Evolutionary conservation across 1,140 invertebrate species (phyloP), one percentile per base, ranked within the genome.

Genomic region (Drosophila neocordata): DNA sequence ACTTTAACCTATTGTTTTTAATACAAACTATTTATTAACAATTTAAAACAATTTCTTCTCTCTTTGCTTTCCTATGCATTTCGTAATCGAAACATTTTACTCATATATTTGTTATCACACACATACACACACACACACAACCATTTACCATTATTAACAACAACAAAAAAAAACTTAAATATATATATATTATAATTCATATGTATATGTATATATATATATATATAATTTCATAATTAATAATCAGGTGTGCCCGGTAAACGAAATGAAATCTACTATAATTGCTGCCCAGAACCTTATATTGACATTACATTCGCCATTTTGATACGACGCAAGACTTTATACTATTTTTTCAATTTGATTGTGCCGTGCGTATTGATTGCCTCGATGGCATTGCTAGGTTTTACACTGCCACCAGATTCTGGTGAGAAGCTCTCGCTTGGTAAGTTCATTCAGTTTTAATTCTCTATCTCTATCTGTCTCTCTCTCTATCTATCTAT

Each of bases 341-440:
- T 99, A 76, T 99, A 99, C 94, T 99, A 99, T 94, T 99, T 99
- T 93, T 99, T 99, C 95, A 99, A 99, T 94, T 95, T 99, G 88
- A 99, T 99, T 92, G 98, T 99, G 91, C 99, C 99, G 69, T 99
- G 98, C 93, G 98, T 99, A 88, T 95, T 99, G 92, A 98, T 99
- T 91, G 98, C 98, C 79, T 98, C 98, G 75, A 98, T 99, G 97
- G 98, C 98, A 77, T 95, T 99, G 90, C 94, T 99, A 91, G 98
- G 98, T 79, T 99, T 99, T 94, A 98, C 98, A 74, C 94, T 99
- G 92, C 98, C 99, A 90, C 98, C 98, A 78, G 98, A 99, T 93
- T 99, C 98, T 75, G 98, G 99, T 92, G 99, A 99, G 94, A 99
- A 99, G 93, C 95, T 99, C 72, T 99, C 98, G 84, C 94, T 99